phyloP scores from a whole-genome alignment of 2,888 invertebrate genomes.

The Acanthosoma haemorrhoidale region DNA sequence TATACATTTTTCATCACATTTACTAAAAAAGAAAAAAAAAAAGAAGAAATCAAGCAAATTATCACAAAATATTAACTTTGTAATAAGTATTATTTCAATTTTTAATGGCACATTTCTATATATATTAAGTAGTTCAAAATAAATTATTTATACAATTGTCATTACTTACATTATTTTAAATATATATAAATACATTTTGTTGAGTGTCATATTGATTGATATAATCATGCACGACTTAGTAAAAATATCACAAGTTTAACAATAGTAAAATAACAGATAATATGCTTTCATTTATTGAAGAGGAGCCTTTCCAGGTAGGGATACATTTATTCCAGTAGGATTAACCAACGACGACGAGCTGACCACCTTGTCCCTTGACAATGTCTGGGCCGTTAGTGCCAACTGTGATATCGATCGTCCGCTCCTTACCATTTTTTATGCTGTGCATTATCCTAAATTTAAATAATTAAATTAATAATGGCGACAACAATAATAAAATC shows the following conservation, averaged over 20 bases:
- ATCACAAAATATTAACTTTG: background rate
- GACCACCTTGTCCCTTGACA: slow-evolving; percentile 73
- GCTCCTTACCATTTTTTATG: slow-evolving; percentile 77
- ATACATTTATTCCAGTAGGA: background rate
- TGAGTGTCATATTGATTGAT: background rate
- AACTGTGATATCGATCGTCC: slow-evolving; percentile 74
- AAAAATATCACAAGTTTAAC: slow-evolving; percentile 16
- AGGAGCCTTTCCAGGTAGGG: background rate
- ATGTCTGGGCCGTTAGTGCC: slow-evolving; percentile 62
- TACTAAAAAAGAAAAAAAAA: background rate
- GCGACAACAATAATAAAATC: background rate
- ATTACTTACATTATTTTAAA: background rate
- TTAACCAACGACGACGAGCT: slow-evolving; percentile 67
- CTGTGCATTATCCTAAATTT: slow-evolving; percentile 72
- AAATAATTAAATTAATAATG: slow-evolving; percentile 25
- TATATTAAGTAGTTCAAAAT: background rate
- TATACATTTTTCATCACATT: too few species aligned
- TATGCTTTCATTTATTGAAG: background rate
- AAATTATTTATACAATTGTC: background rate
- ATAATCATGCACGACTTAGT: slow-evolving; percentile 1
- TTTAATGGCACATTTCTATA: background rate
- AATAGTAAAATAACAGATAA: background rate
- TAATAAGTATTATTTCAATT: background rate
- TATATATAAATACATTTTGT: background rate
- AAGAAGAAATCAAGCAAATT: background rate